Percentiles rank a stretch among this genome's conserved stretches.
Conservation (phyloP, 2,113 vertebrate species). For the Argyrosomus japonicus region DNA sequence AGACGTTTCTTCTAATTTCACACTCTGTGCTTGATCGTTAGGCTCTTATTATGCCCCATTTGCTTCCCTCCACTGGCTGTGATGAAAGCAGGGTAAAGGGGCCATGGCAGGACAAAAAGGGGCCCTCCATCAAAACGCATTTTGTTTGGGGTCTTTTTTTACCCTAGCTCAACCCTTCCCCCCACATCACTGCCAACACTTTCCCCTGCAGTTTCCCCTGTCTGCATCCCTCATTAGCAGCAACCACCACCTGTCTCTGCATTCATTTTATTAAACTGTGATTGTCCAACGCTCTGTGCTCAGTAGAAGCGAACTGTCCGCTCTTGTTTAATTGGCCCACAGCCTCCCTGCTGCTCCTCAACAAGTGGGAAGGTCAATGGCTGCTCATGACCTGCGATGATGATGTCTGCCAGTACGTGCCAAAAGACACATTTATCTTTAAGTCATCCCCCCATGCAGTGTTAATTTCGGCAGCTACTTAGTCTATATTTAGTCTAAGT, state of each 20-base stretch:
- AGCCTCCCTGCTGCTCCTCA: slow-evolving; percentile 55
- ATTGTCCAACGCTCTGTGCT: slow-evolving; percentile 66
- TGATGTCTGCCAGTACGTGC: slow-evolving; percentile 56
- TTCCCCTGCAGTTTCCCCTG: slow-evolving; percentile 54
- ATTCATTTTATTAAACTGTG: slow-evolving; percentile 73
- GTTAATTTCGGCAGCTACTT: no score
- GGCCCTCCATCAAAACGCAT: slow-evolving; percentile 82
- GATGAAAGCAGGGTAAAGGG: slow-evolving; percentile 83
- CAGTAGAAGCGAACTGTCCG: slow-evolving; percentile 55
- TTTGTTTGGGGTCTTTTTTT: slow-evolving; percentile 83
- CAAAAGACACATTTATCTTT: slow-evolving; percentile 50
- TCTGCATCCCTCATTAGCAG: slow-evolving; percentile 73
- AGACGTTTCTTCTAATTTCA: slow-evolving; percentile 89
- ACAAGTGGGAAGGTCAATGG: slow-evolving; percentile 78
- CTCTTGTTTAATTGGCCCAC: slow-evolving; percentile 75
- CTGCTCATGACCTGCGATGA: slow-evolving; percentile 70
- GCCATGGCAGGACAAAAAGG: slow-evolving; percentile 80
- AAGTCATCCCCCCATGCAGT: neutral
- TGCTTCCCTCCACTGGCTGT: slow-evolving; percentile 82
- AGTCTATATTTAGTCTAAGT: no score
- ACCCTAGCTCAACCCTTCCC: slow-evolving; percentile 63
- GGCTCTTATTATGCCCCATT: slow-evolving; percentile 83
- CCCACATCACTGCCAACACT: slow-evolving; percentile 71
- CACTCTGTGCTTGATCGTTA: slow-evolving; percentile 83
- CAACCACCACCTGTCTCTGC: slow-evolving; percentile 70